Percentiles rank a stretch among this genome's conserved stretches.
These are phyloP conservation scores for Pseudobourletiella spinata DNA, from an alignment of 1,140 invertebrate species.

Conservation along the genomic window DNA sequence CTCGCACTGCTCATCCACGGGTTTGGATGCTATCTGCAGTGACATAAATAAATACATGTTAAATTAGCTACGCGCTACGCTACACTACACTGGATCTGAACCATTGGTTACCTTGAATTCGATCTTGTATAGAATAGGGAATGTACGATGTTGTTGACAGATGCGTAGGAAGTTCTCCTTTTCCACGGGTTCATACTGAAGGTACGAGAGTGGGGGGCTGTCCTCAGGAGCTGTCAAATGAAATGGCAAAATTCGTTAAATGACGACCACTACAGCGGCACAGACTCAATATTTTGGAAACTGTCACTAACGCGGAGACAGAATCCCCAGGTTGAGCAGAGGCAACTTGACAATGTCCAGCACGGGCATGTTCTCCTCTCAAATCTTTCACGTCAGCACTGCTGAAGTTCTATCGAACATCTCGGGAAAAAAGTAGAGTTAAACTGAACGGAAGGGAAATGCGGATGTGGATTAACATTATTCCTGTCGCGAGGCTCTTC, in stretches of 20 bases:
- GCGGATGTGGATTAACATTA: too few species aligned
- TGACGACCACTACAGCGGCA: not conserved
- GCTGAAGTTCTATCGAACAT: too few species aligned
- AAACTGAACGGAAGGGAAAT: too few species aligned
- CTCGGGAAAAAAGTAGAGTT: too few species aligned
- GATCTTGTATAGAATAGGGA: constrained; percentile 76
- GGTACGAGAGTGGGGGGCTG: constrained; percentile 48
- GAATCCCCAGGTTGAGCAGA: not conserved
- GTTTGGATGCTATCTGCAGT: constrained; percentile 70
- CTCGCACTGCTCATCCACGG: constrained; percentile 62
- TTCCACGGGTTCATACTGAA: constrained; percentile 67
- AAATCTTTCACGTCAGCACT: not conserved
- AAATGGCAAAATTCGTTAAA: constrained; percentile 40
- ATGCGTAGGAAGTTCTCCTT: constrained; percentile 68
- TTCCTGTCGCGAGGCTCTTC: too few species aligned
- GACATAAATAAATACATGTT: constrained; percentile 29
- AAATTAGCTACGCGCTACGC: not conserved
- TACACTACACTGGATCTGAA: not conserved
- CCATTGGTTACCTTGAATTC: constrained; percentile 62
- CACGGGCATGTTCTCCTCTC: not conserved
- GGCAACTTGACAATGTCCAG: not conserved
- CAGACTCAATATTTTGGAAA: too few species aligned
- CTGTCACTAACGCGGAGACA: not conserved
- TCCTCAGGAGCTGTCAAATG: constrained; percentile 70
- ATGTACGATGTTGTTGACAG: constrained; percentile 73